A percentile compares a stretch with the other conserved stretches of the same genome.
phyloP scores from a whole-genome alignment of 2,113 vertebrate genomes.

The Petroica traversi region DNA sequence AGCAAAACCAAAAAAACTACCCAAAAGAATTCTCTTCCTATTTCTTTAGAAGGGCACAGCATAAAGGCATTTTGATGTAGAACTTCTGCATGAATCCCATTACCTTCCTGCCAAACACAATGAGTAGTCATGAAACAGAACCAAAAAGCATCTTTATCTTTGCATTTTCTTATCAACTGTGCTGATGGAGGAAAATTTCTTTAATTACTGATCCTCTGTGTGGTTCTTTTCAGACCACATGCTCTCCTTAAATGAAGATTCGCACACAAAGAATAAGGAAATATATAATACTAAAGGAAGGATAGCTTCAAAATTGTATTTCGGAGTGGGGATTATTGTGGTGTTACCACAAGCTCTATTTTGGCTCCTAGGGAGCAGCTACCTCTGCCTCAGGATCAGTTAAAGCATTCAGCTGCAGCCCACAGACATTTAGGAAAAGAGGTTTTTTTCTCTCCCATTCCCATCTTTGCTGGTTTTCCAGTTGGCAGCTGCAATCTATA shows the following conservation, averaged over 20 bases:
- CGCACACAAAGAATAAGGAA: background rate
- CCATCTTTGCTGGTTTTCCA: conserved; percentile 14
- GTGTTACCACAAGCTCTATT: background rate
- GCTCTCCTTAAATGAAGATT: background rate
- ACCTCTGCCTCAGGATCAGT: background rate
- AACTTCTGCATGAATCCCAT: background rate
- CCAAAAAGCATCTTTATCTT: background rate
- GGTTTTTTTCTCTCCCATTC: background rate
- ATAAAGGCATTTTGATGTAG: background rate
- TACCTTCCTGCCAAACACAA: background rate
- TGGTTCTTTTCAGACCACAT: background rate
- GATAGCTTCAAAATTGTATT: background rate
- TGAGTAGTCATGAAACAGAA: background rate
- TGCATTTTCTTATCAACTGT: background rate
- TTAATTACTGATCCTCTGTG: background rate
- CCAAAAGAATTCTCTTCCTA: background rate
- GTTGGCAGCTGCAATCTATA: conserved; percentile 54
- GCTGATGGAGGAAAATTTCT: background rate
- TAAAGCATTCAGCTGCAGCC: background rate
- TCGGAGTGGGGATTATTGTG: background rate
- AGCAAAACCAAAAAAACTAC: no score
- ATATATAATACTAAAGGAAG: background rate
- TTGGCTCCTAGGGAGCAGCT: background rate
- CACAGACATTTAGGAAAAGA: background rate
- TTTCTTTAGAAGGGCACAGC: background rate